These are phyloP conservation scores for Poeciliopsis retropinna DNA, from an alignment of 2,113 vertebrate genomes.

Conservation along the genomic window DNA sequence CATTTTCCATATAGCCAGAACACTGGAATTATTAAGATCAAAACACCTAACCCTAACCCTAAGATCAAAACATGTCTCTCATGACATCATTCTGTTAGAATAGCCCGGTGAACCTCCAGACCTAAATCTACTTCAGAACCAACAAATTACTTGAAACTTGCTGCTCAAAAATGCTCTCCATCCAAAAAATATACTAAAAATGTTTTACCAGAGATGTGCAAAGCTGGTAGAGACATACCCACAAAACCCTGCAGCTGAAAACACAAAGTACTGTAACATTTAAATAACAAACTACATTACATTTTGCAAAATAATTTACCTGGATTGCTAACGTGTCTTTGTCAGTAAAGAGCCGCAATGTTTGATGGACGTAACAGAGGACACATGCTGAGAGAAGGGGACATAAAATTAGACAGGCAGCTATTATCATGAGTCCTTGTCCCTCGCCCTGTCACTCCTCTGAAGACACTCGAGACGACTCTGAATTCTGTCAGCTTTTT, in stretches of 20 bases:
- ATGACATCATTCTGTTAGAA: too few species aligned
- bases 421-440: slow-evolving; percentile 1
- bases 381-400: slow-evolving; percentile 8
- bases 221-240: not conserved
- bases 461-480: slow-evolving; percentile 13
- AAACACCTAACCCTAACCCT: too few species aligned
- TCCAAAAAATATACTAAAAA: not conserved
- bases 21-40: too few species aligned
- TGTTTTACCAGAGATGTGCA: not conserved
- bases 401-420: slow-evolving; percentile 20
- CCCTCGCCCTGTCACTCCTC: not conserved
- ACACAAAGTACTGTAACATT: not conserved
- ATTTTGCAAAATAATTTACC: not conserved
- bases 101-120: too few species aligned
- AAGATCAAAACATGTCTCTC: too few species aligned
- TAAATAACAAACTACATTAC: too few species aligned
- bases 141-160: too few species aligned
- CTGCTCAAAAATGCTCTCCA: too few species aligned
- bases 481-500: slow-evolving; percentile 3
- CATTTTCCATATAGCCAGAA: too few species aligned
- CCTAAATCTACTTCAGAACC: too few species aligned
- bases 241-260: not conserved
- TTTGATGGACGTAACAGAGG: slow-evolving; percentile 6
- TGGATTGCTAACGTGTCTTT: not conserved
- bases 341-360: not conserved